These are phyloP conservation scores for Coturnix japonica DNA, from an alignment of 2,113 vertebrate species.

Conservation along the genomic window DNA sequence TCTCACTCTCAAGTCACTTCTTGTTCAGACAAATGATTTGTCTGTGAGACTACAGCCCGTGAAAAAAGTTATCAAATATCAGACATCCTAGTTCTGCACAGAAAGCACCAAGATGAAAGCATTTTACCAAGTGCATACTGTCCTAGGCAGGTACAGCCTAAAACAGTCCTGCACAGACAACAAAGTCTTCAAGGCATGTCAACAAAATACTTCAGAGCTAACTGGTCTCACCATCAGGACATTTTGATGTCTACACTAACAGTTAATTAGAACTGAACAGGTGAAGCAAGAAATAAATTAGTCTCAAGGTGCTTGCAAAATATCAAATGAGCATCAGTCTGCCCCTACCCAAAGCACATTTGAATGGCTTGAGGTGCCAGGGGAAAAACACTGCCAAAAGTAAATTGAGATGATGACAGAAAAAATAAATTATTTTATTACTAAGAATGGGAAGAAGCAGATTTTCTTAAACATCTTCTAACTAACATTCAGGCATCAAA, in stretches of 20 bases:
- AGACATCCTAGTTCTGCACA: neutral
- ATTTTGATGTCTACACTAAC: neutral
- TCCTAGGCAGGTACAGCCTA: neutral
- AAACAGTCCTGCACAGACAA: neutral
- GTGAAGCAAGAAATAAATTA: neutral
- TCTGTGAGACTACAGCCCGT: neutral
- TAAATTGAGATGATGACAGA: neutral
- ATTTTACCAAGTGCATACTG: neutral
- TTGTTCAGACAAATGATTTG: neutral
- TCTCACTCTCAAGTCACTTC: neutral
- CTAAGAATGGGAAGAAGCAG: neutral
- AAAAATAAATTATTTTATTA: neutral
- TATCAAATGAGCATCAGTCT: neutral
- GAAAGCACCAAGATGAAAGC: neutral
- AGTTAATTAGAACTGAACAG: neutral
- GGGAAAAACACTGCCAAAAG: neutral
- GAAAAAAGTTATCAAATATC: neutral
- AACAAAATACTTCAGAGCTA: neutral
- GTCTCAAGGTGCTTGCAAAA: neutral
- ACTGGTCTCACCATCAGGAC: neutral
- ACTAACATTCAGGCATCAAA: neutral
- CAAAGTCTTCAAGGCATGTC: neutral
- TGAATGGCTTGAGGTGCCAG: rapidly evolving
- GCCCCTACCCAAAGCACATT: neutral
- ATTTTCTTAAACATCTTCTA: neutral